Percentiles rank a stretch among this genome's conserved stretches.
phyloP scores from a whole-genome alignment of 1,140 invertebrate genomes.

The Conus ventricosus region DNA sequence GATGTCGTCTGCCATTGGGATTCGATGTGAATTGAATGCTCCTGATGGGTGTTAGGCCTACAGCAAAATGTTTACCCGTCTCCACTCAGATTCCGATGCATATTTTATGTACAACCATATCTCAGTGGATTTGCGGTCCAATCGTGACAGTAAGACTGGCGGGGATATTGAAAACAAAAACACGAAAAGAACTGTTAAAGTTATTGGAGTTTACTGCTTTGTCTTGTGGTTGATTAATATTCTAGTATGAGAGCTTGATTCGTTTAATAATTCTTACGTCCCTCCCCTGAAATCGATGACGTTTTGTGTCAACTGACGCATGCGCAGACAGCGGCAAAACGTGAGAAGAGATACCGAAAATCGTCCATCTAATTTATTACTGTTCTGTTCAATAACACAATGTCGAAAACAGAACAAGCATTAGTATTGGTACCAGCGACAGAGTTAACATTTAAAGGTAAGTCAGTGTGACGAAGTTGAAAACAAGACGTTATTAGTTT shows the following conservation, averaged over 20 bases:
- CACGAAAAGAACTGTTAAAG: too few species aligned
- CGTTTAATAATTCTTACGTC: background rate
- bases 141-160: too few species aligned
- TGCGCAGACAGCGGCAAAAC: constrained; percentile 53
- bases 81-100: constrained; percentile 2
- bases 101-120: background rate
- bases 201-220: too few species aligned
- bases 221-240: too few species aligned
- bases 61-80: constrained; percentile 23
- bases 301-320: constrained; percentile 51
- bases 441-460: constrained; percentile 76
- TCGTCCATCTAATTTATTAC: constrained; percentile 36
- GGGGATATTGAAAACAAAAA: too few species aligned
- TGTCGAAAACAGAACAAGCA: constrained; percentile 73
- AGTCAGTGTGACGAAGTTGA: constrained; percentile 26
- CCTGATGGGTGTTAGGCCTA: background rate
- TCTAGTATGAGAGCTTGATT: background rate
- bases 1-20: constrained; percentile 69
- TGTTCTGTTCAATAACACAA: constrained; percentile 24
- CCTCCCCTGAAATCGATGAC: background rate
- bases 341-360: constrained; percentile 49
- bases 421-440: constrained; percentile 73
- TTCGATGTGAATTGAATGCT: background rate
- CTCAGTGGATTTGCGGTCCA: too few species aligned
- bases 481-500: background rate